Evolutionary conservation across 2,797 vertebrate genomes (phyloP).

Genomic region (Tinamus major): DNA sequence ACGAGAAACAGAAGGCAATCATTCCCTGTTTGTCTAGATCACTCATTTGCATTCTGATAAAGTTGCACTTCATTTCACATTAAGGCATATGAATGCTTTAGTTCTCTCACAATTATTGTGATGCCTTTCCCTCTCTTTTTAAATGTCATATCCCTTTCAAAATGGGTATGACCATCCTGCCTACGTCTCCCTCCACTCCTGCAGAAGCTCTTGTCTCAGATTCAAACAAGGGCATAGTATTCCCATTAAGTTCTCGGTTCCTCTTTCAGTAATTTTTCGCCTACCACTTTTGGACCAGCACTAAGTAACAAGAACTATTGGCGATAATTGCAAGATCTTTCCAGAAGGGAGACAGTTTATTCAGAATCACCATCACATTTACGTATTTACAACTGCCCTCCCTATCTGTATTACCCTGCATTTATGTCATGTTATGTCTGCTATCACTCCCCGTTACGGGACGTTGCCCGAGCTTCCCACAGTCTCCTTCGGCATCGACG

Average conservation of each 20-base stretch:
- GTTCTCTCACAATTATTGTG: background rate
- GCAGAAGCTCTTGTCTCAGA: background rate
- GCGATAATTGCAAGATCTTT: background rate
- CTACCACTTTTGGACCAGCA: background rate
- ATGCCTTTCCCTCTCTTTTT: background rate
- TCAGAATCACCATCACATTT: background rate
- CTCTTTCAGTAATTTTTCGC: background rate
- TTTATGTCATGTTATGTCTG: conserved; percentile 44
- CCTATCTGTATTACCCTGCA: background rate
- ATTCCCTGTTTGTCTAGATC: background rate
- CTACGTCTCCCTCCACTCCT: background rate
- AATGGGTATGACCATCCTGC: background rate
- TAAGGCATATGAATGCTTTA: background rate
- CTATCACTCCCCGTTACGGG: conserved; percentile 8
- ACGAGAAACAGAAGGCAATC: background rate
- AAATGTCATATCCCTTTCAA: background rate
- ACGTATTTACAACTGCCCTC: conserved; percentile 14
- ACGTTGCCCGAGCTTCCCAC: background rate
- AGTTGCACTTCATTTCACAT: background rate
- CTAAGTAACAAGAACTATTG: background rate
- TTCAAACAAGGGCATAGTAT: accelerated
- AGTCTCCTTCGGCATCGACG: background rate
- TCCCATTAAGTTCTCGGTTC: background rate
- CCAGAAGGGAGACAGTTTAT: background rate
- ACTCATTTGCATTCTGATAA: background rate